phyloP scores from a whole-genome alignment of 2,113 vertebrate species.

The Psittacara wagleri region DNA sequence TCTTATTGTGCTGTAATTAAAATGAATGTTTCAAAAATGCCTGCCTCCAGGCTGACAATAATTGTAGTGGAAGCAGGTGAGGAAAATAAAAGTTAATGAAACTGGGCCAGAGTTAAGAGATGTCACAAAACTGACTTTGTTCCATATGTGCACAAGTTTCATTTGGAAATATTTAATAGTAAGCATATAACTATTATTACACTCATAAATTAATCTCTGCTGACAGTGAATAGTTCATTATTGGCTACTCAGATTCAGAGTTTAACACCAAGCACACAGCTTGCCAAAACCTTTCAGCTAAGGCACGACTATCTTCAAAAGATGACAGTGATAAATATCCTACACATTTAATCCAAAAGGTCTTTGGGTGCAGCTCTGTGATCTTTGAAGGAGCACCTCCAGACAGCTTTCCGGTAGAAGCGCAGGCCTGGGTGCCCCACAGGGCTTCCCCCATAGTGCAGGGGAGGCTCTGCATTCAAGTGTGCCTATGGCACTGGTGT shows the following conservation, averaged over 20 bases:
- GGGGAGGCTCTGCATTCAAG: neutral
- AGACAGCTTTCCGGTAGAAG: neutral
- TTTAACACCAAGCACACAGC: neutral
- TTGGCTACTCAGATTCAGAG: neutral
- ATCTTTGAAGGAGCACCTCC: neutral
- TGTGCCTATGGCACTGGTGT: neutral
- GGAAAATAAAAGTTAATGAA: slow-evolving; percentile 53
- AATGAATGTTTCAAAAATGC: slow-evolving; percentile 16
- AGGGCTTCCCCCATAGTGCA: neutral
- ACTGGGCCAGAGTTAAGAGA: slow-evolving; percentile 23
- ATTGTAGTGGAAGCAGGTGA: slow-evolving; percentile 7
- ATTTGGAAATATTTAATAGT: slow-evolving; percentile 12
- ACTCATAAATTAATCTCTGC: slow-evolving; percentile 43
- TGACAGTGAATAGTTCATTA: slow-evolving; percentile 31
- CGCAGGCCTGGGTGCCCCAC: neutral
- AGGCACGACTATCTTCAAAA: neutral
- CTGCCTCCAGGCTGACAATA: neutral
- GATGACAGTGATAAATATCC: neutral
- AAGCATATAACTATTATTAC: neutral
- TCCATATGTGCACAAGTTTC: neutral
- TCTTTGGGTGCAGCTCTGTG: neutral
- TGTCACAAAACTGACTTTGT: slow-evolving; percentile 19
- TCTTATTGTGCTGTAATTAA: slow-evolving; percentile 44
- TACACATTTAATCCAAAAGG: neutral
- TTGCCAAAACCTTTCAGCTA: slow-evolving; percentile 13